Percentiles rank a stretch among this genome's conserved stretches.
These are phyloP conservation scores for Euthynnus affinis DNA, from an alignment of 2,797 vertebrate species.

Conservation along the genomic window DNA sequence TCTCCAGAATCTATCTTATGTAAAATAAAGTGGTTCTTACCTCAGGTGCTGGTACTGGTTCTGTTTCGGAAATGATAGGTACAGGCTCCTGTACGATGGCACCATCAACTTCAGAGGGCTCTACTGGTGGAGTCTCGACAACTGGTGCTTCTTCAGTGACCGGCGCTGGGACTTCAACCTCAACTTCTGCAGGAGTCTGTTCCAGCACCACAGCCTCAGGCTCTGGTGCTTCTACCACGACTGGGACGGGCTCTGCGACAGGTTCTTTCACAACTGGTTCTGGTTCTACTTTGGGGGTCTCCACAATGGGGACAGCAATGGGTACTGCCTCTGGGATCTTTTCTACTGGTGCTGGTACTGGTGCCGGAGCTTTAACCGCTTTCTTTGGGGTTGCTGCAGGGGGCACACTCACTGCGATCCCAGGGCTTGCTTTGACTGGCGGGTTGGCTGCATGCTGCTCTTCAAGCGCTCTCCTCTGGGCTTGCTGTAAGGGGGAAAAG, in stretches of 20 bases:
- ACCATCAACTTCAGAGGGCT: conserved; percentile 27
- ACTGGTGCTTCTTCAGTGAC: conserved; percentile 12
- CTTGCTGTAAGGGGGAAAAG: conserved; percentile 69
- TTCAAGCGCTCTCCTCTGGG: conserved; percentile 76
- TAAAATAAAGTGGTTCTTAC: conserved; percentile 46
- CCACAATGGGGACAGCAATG: conserved; percentile 23
- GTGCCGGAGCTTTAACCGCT: conserved; percentile 26
- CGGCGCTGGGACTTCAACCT: conserved; percentile 34
- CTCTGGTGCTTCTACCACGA: conserved; percentile 30
- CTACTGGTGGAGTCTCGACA: conserved; percentile 11
- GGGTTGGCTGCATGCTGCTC: conserved; percentile 69
- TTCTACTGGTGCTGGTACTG: neutral
- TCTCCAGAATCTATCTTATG: neutral
- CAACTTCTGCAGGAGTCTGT: conserved; percentile 38
- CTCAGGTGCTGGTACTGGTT: conserved; percentile 55
- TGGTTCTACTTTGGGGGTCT: conserved; percentile 18
- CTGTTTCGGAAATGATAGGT: conserved; percentile 57
- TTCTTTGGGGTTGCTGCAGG: conserved; percentile 60
- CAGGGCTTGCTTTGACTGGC: conserved; percentile 68
- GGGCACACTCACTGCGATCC: conserved; percentile 67
- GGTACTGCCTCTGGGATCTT: conserved; percentile 52
- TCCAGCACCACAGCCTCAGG: conserved; percentile 37
- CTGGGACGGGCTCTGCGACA: conserved; percentile 32
- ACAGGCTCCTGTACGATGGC: conserved; percentile 46
- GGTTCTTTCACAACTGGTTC: conserved; percentile 46